Base-by-base conservation (phyloP, 2,113 vertebrate species). In the Serinus canaria region DNA sequence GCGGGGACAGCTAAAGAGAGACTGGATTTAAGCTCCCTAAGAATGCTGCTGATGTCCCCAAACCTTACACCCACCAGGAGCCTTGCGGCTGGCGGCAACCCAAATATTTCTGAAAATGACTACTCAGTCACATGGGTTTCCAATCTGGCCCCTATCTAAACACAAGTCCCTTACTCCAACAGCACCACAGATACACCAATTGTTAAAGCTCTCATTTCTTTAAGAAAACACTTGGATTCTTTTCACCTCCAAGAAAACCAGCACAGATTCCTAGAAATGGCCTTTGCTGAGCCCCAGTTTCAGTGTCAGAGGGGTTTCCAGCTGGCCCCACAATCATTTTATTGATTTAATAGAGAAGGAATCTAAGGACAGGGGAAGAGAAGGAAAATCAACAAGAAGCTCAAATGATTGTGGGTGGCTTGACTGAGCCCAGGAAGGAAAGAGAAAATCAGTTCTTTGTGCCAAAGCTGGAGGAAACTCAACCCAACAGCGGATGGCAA, bases 271-370 rank as follows among this genome's bases (percentile, higher is more conserved):
- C 50, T 63, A 20, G 50, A n/a, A 85, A 43, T 0, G 0, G 15
- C 41, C 16, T 89, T 47, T 69, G 28, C 27, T 53, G 60, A 84
- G 35, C 30, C 44, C 56, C 1, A 0, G 23, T 89, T 75, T 37
- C n/a, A 13, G 55, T 31, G 10, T 49, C n/a, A 49, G 41, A 56
- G 27, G 15, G 25, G 35, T 37, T 87, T 55, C 39, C 23, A 53
- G 2, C 6, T 50, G 20, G 18, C 3, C 13, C 7, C 35, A 15
- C 0, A 1, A n/a, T 1, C 0, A 22, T 75, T 56, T 72, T 37
- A 39, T 18, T 46, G 37, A 6, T 66, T 84, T 30, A 15, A 25
- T 4, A 41, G 8, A 8, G 41, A 69, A 79, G 1, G 1, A 70
- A 47, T 49, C 11, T 49, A 60, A 23, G 28, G 50, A 80, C 28